These are phyloP conservation scores for Ceratoteleas bidentatus DNA, from an alignment of 1,140 invertebrate genomes.

Conservation along the genomic window DNA sequence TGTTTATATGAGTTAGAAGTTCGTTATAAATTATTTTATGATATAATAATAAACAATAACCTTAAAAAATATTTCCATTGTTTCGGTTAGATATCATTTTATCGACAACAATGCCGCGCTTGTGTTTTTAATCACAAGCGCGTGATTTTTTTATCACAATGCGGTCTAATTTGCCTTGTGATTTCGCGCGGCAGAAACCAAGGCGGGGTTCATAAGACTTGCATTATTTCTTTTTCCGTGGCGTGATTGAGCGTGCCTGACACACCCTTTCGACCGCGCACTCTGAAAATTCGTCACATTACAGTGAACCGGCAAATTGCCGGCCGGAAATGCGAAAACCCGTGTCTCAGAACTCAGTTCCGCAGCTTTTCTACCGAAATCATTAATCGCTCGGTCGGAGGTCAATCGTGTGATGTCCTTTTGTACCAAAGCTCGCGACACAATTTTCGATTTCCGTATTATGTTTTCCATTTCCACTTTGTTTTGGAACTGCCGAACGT, in stretches of 20 bases:
- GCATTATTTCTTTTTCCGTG: slow-evolving; percentile 64
- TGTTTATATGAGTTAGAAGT: too few species aligned
- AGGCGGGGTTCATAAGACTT: slow-evolving; percentile 63
- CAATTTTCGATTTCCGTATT: too few species aligned
- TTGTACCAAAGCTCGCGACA: too few species aligned
- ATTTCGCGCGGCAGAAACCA: slow-evolving; percentile 39
- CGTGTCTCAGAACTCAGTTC: slow-evolving; percentile 39
- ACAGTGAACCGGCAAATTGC: slow-evolving; percentile 55
- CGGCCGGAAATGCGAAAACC: slow-evolving; percentile 51
- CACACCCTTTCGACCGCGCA: too few species aligned
- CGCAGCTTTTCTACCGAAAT: slow-evolving; percentile 32
- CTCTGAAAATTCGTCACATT: slow-evolving; percentile 58
- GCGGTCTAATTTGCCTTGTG: slow-evolving; percentile 60
- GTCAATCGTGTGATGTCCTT: slow-evolving; percentile 7
- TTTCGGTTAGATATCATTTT: too few species aligned
- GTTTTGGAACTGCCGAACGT: too few species aligned
- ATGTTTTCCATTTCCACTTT: too few species aligned
- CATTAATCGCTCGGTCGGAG: not conserved
- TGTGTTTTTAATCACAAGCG: slow-evolving; percentile 49
- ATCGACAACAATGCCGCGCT: too few species aligned
- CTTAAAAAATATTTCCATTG: too few species aligned
- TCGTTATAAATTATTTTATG: too few species aligned
- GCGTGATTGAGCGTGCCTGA: too few species aligned
- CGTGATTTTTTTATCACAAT: slow-evolving; percentile 51
- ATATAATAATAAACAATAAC: too few species aligned